A percentile compares a stretch with the other conserved stretches of the same genome.
Conservation (phyloP, 2,888 invertebrate species). For the Phragmatobia fuliginosa region DNA sequence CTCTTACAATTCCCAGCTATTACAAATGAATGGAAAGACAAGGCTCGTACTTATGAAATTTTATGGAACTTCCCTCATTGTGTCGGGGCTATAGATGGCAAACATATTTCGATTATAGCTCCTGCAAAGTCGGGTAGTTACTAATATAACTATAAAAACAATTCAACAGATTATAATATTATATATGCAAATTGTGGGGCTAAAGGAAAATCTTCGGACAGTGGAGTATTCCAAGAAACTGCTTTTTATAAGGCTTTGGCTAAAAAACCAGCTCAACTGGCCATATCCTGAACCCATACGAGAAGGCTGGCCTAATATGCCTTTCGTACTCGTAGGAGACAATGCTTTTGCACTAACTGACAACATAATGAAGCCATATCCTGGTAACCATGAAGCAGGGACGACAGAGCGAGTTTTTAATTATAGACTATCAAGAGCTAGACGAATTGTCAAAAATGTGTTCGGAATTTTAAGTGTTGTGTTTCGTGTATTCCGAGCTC, state of each 20-base stretch:
- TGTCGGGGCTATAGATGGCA: too few species aligned
- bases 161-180: constrained; percentile 38
- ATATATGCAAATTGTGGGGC: constrained; percentile 39
- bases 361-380: constrained; percentile 49
- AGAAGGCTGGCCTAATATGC: too few species aligned
- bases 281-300: background rate
- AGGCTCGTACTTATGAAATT: too few species aligned
- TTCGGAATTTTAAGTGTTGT: background rate
- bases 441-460: constrained; percentile 1
- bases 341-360: constrained; percentile 38
- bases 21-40: too few species aligned
- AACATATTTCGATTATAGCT: too few species aligned
- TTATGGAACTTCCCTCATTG: too few species aligned
- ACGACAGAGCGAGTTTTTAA: background rate
- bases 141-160: constrained; percentile 2
- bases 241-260: background rate
- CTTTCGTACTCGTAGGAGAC: constrained; percentile 47
- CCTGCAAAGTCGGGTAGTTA: constrained; percentile 13
- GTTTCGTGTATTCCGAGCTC: background rate
- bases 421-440: too few species aligned
- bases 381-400: constrained; percentile 11
- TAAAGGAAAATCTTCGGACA: constrained; percentile 45
- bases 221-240: constrained; percentile 40
- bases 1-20: too few species aligned
- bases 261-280: background rate